phyloP scores from a whole-genome alignment of 2,888 invertebrate species.

The Blastobasis adustella region DNA sequence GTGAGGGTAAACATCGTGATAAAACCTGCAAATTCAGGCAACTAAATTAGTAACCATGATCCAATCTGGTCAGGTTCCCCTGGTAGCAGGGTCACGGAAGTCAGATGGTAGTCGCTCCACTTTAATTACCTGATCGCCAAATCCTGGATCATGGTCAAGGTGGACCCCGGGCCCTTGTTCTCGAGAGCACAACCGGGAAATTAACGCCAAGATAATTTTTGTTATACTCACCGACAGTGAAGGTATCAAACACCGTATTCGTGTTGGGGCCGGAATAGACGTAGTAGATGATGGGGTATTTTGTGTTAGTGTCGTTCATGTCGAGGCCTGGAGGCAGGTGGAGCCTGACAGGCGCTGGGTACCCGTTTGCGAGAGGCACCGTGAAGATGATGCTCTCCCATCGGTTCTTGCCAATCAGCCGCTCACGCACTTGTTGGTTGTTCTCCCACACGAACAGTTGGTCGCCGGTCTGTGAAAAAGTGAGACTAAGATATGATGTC shows the following conservation, averaged over 20 bases:
- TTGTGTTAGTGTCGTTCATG: conserved; percentile 60
- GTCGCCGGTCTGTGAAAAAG: conserved; percentile 23
- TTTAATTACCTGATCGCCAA: too few species aligned
- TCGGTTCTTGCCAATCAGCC: conserved; percentile 60
- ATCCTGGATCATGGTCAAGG: too few species aligned
- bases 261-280: conserved; percentile 92
- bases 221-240: conserved; percentile 70
- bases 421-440: conserved; percentile 70
- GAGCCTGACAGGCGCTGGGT: conserved; percentile 77
- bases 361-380: conserved; percentile 74
- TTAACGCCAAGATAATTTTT: too few species aligned
- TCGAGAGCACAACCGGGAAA: too few species aligned
- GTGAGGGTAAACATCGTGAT: too few species aligned
- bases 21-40: too few species aligned
- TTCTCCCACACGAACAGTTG: conserved; percentile 71
- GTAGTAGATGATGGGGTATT: conserved; percentile 82
- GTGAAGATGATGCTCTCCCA: conserved; percentile 72
- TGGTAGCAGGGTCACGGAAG: too few species aligned
- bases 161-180: too few species aligned
- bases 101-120: too few species aligned
- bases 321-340: conserved; percentile 80
- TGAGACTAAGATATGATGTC: too few species aligned
- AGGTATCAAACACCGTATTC: conserved; percentile 82
- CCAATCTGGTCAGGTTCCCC: too few species aligned
- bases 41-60: too few species aligned